A percentile compares a stretch with the other conserved stretches of the same genome.
Evolutionary conservation across 2,888 invertebrate species (phyloP).

Genomic region (Acleris sparsana): DNA sequence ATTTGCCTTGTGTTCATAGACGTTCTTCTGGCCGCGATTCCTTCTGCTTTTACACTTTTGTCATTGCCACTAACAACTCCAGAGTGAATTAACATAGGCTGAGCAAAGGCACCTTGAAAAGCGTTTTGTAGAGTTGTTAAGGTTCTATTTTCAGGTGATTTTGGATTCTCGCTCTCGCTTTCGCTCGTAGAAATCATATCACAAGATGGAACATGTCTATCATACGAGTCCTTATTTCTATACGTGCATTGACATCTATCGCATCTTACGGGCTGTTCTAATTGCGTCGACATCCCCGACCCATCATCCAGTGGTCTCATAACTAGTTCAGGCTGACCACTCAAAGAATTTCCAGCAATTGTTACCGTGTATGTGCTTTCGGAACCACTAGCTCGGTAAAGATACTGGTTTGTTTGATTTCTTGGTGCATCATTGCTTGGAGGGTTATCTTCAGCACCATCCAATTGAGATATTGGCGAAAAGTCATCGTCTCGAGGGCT

Average conservation of each 20-base stretch:
- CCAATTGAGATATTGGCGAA: slow-evolving; percentile 85
- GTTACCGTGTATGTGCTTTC: slow-evolving; percentile 79
- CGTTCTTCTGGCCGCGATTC: slow-evolving; percentile 75
- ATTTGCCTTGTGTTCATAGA: slow-evolving; percentile 81
- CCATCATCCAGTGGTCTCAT: slow-evolving; percentile 76
- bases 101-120: slow-evolving; percentile 78
- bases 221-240: slow-evolving; percentile 91
- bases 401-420: slow-evolving; percentile 70
- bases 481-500: slow-evolving; percentile 73
- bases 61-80: slow-evolving; percentile 76
- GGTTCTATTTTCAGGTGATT: slow-evolving; percentile 81
- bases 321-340: slow-evolving; percentile 75
- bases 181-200: slow-evolving; percentile 92
- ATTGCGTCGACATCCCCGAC: slow-evolving; percentile 68
- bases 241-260: slow-evolving; percentile 94
- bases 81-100: slow-evolving; percentile 78
- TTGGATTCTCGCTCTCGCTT: slow-evolving; percentile 89
- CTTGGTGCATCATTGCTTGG: slow-evolving; percentile 62
- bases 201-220: slow-evolving; percentile 90
- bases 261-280: slow-evolving; percentile 92
- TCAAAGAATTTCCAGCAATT: slow-evolving; percentile 78
- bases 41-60: slow-evolving; percentile 76
- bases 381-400: slow-evolving; percentile 76
- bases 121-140: slow-evolving; percentile 78
- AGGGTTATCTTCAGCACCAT: slow-evolving; percentile 87